phyloP scores from a whole-genome alignment of 2,888 invertebrate species.

The Nephrocerus scutellatus region DNA sequence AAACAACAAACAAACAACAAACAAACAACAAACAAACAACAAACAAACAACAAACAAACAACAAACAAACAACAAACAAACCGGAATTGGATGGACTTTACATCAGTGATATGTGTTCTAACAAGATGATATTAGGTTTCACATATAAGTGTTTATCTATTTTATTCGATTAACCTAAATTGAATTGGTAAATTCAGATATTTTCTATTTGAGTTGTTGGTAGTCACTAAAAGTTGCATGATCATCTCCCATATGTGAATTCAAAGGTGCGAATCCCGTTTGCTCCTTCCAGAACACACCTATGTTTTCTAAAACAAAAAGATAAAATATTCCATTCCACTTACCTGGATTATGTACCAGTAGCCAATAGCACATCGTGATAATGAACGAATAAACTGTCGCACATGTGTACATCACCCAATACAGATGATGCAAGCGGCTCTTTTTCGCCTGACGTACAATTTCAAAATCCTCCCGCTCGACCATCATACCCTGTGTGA shows the following conservation, averaged over 20 bases:
- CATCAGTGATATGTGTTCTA: no score
- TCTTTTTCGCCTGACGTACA: slow-evolving; percentile 46
- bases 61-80: no score
- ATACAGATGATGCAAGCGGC: slow-evolving; percentile 43
- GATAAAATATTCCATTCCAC: no score
- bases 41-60: no score
- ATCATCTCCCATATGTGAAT: not conserved
- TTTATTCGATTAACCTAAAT: slow-evolving; percentile 5
- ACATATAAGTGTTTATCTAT: no score
- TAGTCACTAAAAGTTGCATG: slow-evolving; percentile 4
- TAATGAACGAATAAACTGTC: slow-evolving; percentile 47
- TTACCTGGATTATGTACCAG: slow-evolving; percentile 65
- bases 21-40: no score
- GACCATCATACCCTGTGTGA: slow-evolving; percentile 49
- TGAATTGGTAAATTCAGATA: slow-evolving; percentile 6
- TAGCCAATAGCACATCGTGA: slow-evolving; percentile 48
- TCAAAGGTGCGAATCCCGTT: no score
- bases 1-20: no score
- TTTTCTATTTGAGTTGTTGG: not conserved
- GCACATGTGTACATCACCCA: slow-evolving; percentile 48
- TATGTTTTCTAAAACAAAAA: not conserved
- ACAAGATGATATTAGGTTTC: no score
- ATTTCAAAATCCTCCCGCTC: slow-evolving; percentile 48
- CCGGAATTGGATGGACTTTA: no score
- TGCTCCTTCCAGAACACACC: not conserved